Evolutionary conservation across 2,113 vertebrate genomes (phyloP), one percentile per base, ranked within the genome.

Genomic region (Gavia stellata): DNA sequence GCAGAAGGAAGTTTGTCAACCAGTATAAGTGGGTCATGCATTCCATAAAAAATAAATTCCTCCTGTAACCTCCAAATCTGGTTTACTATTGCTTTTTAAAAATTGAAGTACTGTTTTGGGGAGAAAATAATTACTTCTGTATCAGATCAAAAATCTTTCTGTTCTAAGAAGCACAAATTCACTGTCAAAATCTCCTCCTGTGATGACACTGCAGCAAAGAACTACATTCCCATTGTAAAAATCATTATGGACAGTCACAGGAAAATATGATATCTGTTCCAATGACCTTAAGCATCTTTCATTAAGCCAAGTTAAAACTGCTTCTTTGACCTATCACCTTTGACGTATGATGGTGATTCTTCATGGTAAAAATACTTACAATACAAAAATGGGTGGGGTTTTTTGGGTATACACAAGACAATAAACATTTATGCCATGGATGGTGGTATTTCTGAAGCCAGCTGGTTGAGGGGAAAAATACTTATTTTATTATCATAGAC

Each of bases 321-420:
- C 10, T 84, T 85, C 9, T 70, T 72, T 95, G 36, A 42, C 38
- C 5, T 93, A 13, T 47, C 62, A 10, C 31, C 49, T 90, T 52
- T 82, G 65, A 63, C 31, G 2, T 47, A 3, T 24, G 28, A 67
- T n/a, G 4, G 17, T 47, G 28, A 91, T 61, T 10, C 36, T 85
- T 79, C 53, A 40, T 3, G 53, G 14, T 42, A 80, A 77, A 74
- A 71, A 49, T 40, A 33, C 26, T 72, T 67, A 52, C 4, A 70
- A 26, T 38, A 14, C 1, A 62, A 45, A 94, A 91, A 59, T 12
- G 6, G 5, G 3, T 33, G 20, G 5, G 1, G 0, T 0, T 6
- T 45, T 65, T 72, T 87, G 19, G 2, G 5, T 61, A 6, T 36
- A 34, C 28, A 47, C 31, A 59, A 61, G 4, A n/a, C 7, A 52